Evolutionary conservation across 2,797 vertebrate species (phyloP).

Genomic region (Paguma larvata): DNA sequence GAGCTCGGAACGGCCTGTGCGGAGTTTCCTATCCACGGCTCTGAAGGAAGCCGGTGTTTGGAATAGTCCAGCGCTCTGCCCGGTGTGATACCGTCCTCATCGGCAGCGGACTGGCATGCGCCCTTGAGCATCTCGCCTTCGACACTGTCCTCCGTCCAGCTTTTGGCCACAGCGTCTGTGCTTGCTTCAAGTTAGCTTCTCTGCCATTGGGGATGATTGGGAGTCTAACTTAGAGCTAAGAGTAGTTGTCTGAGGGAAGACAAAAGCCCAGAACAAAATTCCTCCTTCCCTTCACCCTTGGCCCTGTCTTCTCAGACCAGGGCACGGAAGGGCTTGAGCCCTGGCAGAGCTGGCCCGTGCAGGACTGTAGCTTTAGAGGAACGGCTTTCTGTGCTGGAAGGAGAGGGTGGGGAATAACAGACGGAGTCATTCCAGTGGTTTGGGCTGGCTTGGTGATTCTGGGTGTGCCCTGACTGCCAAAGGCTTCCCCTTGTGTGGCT

Average conservation of each 20-base stretch:
- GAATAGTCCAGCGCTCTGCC: neutral
- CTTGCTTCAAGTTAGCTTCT: neutral
- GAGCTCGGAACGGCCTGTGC: accelerated
- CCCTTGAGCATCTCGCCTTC: neutral
- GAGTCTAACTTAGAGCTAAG: neutral
- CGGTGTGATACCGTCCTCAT: neutral
- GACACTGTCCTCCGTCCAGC: neutral
- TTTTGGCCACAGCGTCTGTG: neutral
- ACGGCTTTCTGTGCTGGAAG: accelerated
- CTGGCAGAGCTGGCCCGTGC: too few relatives aligned
- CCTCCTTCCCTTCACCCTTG: accelerated
- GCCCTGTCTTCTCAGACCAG: neutral
- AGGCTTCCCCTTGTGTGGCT: neutral
- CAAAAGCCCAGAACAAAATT: neutral
- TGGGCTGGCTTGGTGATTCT: too few relatives aligned
- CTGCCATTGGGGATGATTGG: neutral
- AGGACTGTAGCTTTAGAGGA: neutral
- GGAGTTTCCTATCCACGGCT: neutral
- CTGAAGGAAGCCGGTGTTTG: neutral
- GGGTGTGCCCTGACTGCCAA: accelerated
- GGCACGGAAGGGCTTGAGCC: neutral
- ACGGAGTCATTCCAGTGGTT: accelerated
- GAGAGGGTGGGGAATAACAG: accelerated
- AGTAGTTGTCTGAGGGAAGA: neutral
- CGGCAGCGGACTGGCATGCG: accelerated